Evolutionary conservation across 2,797 vertebrate species (phyloP), one percentile per base, ranked within the genome.

Genomic region (Clamator glandarius): DNA sequence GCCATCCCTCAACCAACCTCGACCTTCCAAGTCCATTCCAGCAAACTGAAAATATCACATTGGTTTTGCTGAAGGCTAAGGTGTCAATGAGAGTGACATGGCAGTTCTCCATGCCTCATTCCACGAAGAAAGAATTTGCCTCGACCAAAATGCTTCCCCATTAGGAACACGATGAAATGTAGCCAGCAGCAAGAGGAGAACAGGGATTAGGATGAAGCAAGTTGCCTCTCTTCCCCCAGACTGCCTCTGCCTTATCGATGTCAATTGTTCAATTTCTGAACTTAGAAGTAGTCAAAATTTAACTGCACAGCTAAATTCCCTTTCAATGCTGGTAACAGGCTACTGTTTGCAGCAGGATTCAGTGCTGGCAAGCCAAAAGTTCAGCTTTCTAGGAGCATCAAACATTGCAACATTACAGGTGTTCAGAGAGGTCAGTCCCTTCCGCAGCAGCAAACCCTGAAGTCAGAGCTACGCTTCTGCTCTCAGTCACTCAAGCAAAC

Each of bases 361-460:
- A 50, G 44, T 3, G 29, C 36, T 1, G 5, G 61, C 14, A 64
- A 62, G 66, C 62, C 62, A 10, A 9, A 81, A 69, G 41, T 86
- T 90, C 77, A 96, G 46, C 93, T 70, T 70, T 92, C 91, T 29
- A 96, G 87, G 80, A 96, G 87, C 11, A 86, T 6, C 25, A 8
- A n/a, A 14, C 10, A 1, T 84, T 88, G 91, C 83, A 84, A 90
- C 70, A 68, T 24, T 50, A 36, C 48, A 83, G 51, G 51, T 31
- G 44, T 28, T 87, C 41, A 23, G 28, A 73, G 67, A 81, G 46
- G 59, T 39, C 4, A 2, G 36, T 24, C 44, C 73, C 83, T 90
- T 64, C 50, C 3, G 2, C 63, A 28, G 70, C 73, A 89, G 75
- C 26, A 57, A 66, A 14, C 31, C 28, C 82, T n/a, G 5, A 62